Evolutionary conservation across 2,888 invertebrate species (phyloP), one percentile per base, ranked within the genome.

Genomic region (Nycteola revayana): DNA sequence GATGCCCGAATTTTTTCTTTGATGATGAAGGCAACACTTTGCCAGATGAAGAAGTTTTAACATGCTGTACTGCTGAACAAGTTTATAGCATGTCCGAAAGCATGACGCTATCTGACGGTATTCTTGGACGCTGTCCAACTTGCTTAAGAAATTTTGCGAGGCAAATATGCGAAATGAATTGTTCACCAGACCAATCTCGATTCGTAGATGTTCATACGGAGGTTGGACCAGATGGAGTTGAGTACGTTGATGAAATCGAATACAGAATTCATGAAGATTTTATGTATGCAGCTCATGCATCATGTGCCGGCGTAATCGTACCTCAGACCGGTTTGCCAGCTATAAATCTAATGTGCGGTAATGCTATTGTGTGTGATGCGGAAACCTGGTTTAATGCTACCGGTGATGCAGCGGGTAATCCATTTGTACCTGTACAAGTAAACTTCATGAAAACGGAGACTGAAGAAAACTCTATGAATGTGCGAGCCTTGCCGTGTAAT

Each of bases 161-260:
- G 26, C 90, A 94, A 23, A 93, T 95, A 51, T 98, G 98, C 68
- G 91, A 93, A 49, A 90, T 95, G 76, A 94, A 95, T 3, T 98
- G 98, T 74, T 90, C 92, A 1, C 91, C 94, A 0, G 88, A 93
- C 27, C 97, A 98, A 55, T 89, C 90, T 9, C 61, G 69, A 2
- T 88, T 79, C 35, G 32, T 84, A 1, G 69, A 74, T n/a, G 66
- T 80, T 1, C 43, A 57, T 8, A 49, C 55, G 4, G 62, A 43
- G 14, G 34, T 37, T 0, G 53, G 67, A 1, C 32, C 56, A 3
- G 60, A 70, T 22, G 63, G 55, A 3, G 41, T 27, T 25, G 46
- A 14, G 1, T 92, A 87, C 53, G 90, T 91, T 0, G 66, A 77
- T 24, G 76, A 77, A 49, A 68, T 92, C 5, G 68, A 90, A 42